These are phyloP conservation scores for Aleiodes alternator DNA, from an alignment of 2,888 invertebrate species.

Conservation along the genomic window DNA sequence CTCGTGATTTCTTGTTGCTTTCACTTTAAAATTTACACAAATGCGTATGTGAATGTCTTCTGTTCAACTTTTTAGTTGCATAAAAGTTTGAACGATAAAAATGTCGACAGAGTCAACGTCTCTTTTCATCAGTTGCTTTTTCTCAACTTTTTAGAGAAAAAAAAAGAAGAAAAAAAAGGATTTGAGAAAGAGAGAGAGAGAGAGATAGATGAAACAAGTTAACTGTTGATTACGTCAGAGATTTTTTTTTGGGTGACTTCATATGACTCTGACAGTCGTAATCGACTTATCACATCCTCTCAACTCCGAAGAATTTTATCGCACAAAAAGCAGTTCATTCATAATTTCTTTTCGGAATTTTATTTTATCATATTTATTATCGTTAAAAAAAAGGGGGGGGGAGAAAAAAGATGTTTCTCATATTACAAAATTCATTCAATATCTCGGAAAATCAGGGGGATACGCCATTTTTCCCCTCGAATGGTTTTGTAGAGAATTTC, in stretches of 20 bases:
- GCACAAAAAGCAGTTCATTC: not conserved
- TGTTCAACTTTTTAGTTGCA: too few relatives aligned
- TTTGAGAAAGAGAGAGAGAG: too few relatives aligned
- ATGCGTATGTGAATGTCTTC: too few relatives aligned
- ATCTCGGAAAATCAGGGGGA: too few relatives aligned
- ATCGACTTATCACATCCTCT: conserved; percentile 9
- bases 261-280: not conserved
- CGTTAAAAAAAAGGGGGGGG: too few relatives aligned
- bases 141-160: not conserved
- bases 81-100: too few relatives aligned
- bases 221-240: conserved; percentile 21
- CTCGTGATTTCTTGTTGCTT: too few relatives aligned
- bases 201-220: conserved; percentile 1
- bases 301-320: conserved; percentile 2
- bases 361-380: not conserved
- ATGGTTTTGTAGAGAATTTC: too few relatives aligned
- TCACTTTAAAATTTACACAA: too few relatives aligned
- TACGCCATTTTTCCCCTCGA: too few relatives aligned
- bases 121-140: not conserved
- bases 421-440: too few relatives aligned
- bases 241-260: not conserved
- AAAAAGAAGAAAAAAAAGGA: not conserved
- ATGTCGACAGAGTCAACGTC: not conserved
- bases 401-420: too few relatives aligned
- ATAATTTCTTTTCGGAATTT: not conserved